Evolutionary conservation across 2,797 vertebrate species (phyloP).

Genomic region (Silurus aristotelis): DNA sequence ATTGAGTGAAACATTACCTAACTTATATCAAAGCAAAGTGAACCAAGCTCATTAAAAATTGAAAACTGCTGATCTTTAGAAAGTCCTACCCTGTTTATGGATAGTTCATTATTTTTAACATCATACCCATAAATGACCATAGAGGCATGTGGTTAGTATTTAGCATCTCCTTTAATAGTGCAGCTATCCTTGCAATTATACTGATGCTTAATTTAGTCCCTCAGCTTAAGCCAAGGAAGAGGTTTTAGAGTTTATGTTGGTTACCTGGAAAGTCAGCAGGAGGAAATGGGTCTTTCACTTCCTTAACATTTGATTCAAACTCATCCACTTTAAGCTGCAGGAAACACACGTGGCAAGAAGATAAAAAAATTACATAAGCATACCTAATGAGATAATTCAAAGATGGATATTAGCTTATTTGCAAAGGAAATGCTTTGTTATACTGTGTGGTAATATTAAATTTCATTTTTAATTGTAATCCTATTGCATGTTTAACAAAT

Average conservation of each 20-base stretch:
- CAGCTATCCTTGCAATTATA: constrained; percentile 37
- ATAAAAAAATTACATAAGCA: not conserved
- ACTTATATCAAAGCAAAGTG: not conserved
- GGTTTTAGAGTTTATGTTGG: not conserved
- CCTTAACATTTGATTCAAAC: constrained; percentile 97
- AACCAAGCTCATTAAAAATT: not conserved
- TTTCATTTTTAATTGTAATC: not conserved
- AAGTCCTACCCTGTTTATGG: not conserved
- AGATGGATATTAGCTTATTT: not conserved
- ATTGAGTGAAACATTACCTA: not conserved
- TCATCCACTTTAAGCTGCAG: constrained; percentile 93
- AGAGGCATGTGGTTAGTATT: constrained; percentile 61
- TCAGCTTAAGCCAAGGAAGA: not conserved
- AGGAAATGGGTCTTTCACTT: constrained; percentile 97
- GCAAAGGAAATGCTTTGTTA: not conserved
- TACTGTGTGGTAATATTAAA: not conserved
- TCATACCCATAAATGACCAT: constrained; percentile 56
- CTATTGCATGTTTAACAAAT: not conserved
- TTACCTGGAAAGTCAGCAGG: constrained; percentile 97
- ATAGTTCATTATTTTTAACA: constrained; percentile 48
- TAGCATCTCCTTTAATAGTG: constrained; percentile 63
- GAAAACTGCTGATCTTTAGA: not conserved
- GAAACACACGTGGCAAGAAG: constrained; percentile 10
- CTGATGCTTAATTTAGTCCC: constrained; percentile 28
- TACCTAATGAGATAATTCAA: not conserved